Evolutionary conservation across 2,113 vertebrate genomes (phyloP).

Genomic region (Acrocephalus kingi): DNA sequence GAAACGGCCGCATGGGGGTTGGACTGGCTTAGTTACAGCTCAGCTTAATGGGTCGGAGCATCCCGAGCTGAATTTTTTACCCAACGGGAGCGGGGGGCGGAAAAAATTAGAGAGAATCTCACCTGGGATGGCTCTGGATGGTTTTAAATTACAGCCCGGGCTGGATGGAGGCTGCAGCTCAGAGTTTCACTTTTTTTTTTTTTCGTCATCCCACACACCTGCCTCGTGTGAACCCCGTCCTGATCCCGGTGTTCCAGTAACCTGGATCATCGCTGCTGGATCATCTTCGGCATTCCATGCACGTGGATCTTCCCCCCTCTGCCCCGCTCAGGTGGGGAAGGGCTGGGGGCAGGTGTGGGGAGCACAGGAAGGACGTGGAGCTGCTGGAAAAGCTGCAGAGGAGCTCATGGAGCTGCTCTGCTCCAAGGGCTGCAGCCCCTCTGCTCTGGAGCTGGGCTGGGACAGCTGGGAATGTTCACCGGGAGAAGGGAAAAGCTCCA

Average conservation of each 20-base stretch:
- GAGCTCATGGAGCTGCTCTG: background rate
- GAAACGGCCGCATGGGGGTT: background rate
- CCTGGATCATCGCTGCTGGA: accelerated
- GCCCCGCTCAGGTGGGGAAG: background rate
- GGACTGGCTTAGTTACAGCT: slow-evolving; percentile 5
- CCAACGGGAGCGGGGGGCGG: background rate
- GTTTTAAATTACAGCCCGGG: background rate
- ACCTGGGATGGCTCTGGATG: background rate
- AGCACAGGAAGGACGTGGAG: background rate
- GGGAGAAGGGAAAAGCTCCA: accelerated
- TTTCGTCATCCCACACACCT: background rate
- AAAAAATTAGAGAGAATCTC: background rate
- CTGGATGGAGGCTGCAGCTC: background rate
- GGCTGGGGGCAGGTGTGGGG: background rate
- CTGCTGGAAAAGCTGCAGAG: background rate
- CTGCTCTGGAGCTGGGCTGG: background rate
- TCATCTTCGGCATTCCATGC: accelerated
- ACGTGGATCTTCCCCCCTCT: accelerated
- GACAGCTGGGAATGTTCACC: background rate
- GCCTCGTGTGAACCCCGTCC: background rate
- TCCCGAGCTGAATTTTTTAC: background rate
- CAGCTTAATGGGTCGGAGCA: background rate
- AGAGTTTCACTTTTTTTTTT: background rate
- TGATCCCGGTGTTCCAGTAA: accelerated
- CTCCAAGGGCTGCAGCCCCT: background rate